These are phyloP conservation scores for Mastomys coucha DNA, from an alignment of 2,113 vertebrate genomes.

Conservation along the genomic window DNA sequence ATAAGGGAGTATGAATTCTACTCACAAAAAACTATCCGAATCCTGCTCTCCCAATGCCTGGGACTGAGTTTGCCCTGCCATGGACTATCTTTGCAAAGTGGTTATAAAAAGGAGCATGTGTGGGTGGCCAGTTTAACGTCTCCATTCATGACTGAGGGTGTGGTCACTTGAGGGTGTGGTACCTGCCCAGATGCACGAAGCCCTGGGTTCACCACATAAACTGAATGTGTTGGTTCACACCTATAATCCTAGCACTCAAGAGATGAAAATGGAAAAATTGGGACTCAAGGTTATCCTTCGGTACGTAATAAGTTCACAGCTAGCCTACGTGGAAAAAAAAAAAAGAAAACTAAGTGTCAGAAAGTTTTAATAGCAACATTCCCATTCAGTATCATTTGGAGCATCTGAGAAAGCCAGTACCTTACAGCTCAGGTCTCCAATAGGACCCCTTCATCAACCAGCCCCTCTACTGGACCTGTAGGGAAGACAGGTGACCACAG, in stretches of 20 bases:
- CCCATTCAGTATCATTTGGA: rapidly evolving
- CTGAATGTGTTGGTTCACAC: background rate
- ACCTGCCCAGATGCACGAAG: background rate
- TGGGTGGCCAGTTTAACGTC: rapidly evolving
- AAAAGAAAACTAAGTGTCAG: background rate
- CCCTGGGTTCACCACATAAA: background rate
- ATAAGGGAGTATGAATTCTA: rapidly evolving
- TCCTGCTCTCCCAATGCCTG: background rate
- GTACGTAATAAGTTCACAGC: background rate
- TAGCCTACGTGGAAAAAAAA: background rate
- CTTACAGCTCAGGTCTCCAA: background rate
- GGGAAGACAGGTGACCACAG: background rate
- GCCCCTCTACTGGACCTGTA: background rate
- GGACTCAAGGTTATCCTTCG: background rate
- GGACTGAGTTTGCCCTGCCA: background rate
- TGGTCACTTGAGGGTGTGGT: background rate
- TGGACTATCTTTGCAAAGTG: background rate
- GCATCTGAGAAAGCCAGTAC: background rate
- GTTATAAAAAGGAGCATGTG: background rate
- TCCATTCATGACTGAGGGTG: background rate
- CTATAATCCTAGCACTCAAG: background rate
- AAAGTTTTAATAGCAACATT: background rate
- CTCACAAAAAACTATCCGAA: background rate
- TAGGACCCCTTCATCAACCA: background rate
- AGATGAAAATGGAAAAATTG: background rate